These are phyloP conservation scores for Zaprionus gabonicus DNA, from an alignment of 1,140 invertebrate genomes.

Conservation along the genomic window DNA sequence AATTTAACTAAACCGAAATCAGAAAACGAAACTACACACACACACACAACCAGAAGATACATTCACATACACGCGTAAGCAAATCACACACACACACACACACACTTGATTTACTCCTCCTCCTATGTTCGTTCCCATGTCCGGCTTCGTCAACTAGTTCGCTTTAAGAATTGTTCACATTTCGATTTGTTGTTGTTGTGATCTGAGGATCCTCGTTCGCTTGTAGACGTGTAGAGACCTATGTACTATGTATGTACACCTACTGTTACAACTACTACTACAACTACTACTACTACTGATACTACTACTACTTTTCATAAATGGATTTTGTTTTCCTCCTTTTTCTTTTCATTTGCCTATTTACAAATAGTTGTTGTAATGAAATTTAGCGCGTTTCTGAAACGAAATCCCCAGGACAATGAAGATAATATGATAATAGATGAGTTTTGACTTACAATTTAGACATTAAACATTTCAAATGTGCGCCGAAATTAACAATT, in stretches of 20 bases:
- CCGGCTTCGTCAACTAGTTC: constrained; percentile 34
- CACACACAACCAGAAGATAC: background rate
- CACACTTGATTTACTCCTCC: constrained; percentile 17
- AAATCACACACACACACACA: constrained; percentile 13
- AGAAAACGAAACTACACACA: constrained; percentile 9
- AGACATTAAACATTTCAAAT: constrained; percentile 61
- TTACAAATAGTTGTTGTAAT: constrained; percentile 71
- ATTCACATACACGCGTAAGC: background rate
- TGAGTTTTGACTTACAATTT: constrained; percentile 78
- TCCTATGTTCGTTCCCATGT: background rate
- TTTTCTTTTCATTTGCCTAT: constrained; percentile 42
- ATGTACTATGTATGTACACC: constrained; percentile 43
- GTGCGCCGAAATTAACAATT: constrained; percentile 55
- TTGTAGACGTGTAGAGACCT: constrained; percentile 37
- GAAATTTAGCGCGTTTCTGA: constrained; percentile 71
- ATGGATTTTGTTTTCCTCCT: constrained; percentile 10
- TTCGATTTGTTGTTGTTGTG: constrained; percentile 48
- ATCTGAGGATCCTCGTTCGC: constrained; percentile 33
- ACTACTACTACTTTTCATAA: constrained; percentile 40
- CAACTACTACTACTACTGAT: constrained; percentile 25
- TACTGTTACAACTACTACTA: constrained; percentile 27
- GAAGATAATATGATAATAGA: constrained; percentile 54
- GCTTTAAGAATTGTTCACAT: constrained; percentile 38
- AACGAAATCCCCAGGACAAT: constrained; percentile 59
- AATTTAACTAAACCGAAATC: constrained; percentile 60